These are phyloP conservation scores for Caerostris extrusa DNA, from an alignment of 1,140 invertebrate genomes.

Conservation along the genomic window DNA sequence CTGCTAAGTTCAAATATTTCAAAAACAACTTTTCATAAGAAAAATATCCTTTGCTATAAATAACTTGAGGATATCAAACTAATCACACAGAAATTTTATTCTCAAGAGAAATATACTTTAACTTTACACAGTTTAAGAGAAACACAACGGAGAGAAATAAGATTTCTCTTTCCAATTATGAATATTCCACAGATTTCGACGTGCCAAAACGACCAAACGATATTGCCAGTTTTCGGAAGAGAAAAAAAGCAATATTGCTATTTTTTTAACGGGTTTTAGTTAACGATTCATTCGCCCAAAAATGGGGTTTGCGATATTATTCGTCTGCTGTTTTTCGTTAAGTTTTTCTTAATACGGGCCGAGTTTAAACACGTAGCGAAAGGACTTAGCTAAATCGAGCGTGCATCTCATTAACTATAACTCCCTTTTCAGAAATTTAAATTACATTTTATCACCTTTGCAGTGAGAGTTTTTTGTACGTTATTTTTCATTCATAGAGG, in stretches of 20 bases:
- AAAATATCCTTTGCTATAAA: not conserved
- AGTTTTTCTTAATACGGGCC: not conserved
- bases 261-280: slow-evolving; percentile 51
- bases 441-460: slow-evolving; percentile 64
- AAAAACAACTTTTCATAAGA: too few species aligned
- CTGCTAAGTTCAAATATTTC: too few species aligned
- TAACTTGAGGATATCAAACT: slow-evolving; percentile 12
- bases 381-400: slow-evolving; percentile 59
- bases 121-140: not conserved
- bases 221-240: not conserved
- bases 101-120: not conserved
- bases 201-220: not conserved
- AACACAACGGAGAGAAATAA: not conserved
- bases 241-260: slow-evolving; percentile 34
- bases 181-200: slow-evolving; percentile 14
- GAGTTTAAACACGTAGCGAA: not conserved
- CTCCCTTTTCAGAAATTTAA: slow-evolving; percentile 52
- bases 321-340: not conserved
- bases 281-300: slow-evolving; percentile 33
- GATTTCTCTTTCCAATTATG: slow-evolving; percentile 9
- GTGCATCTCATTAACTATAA: slow-evolving; percentile 57
- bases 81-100: slow-evolving; percentile 13
- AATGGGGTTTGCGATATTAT: not conserved
- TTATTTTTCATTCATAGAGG: not conserved
- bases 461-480: not conserved